Evolutionary conservation across 2,113 vertebrate species (phyloP), one percentile per base, ranked within the genome.

Genomic region (Strix aluco): DNA sequence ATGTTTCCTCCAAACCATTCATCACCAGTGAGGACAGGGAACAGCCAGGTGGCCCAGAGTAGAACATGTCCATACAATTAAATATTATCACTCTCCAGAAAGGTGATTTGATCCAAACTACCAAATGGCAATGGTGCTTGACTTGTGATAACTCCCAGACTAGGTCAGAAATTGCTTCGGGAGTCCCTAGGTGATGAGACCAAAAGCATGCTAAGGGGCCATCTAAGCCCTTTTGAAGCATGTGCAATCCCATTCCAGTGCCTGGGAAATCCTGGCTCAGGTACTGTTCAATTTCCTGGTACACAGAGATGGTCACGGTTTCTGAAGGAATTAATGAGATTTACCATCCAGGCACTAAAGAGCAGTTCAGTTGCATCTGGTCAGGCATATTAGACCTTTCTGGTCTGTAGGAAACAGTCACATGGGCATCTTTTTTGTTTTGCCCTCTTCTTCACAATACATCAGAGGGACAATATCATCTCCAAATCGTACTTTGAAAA

Each of bases 241-340:
- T 46, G 9, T 32, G n/a, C 47, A 72, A 46, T 84, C n/a, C 40
- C 21, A 16, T 54, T 47, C 32, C 47, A 55, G 9, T 27, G 38
- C 29, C 32, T 51, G 25, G 44, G 32, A 94, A 81, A 61, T 81
- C 36, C 59, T 87, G 69, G n/a, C 25, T 71, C 9, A 15, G 22
- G 19, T 51, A 46, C 38, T 4, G 2, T 38, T 90, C 51, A 15
- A 29, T 73, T 84, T 73, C 32, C 17, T 58, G 21, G 13, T 62
- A 46, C 42, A 38, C 38, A 34, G 63, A 54, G 6, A 23, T 1
- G 10, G n/a, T 16, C 25, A 40, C 0, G 0, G 12, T 55, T 90
- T 78, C 36, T 65, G 49, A 75, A 87, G n/a, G 15, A 84, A 69
- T 58, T 67, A 54, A 66, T 44, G n/a, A 44, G 26, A 42, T 73